Percentiles rank a stretch among this genome's conserved stretches.
phyloP scores from a whole-genome alignment of 2,888 invertebrate genomes.

The Lysandra coridon region DNA sequence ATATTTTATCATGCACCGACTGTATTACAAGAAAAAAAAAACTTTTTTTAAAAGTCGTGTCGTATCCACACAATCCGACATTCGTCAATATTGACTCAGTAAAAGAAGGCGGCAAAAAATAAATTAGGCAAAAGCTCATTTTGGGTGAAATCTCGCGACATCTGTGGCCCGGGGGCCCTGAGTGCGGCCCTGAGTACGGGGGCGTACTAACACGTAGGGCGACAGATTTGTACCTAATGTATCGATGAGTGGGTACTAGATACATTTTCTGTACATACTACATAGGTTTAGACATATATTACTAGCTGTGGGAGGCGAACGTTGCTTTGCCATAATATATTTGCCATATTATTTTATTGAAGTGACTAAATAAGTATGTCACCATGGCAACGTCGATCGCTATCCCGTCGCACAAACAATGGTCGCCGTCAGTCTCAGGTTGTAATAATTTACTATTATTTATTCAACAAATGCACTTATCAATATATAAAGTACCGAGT shows the following conservation, averaged over 20 bases:
- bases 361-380: no score
- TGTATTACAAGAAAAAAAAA: background rate
- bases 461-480: no score
- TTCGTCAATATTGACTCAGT: constrained; percentile 75
- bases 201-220: constrained; percentile 28
- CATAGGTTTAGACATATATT: background rate
- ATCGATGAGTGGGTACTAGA: background rate
- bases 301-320: no score
- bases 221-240: background rate
- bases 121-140: constrained; percentile 80
- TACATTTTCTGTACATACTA: background rate
- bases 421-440: no score
- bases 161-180: constrained; percentile 64
- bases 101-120: constrained; percentile 80
- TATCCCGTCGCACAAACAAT: no score
- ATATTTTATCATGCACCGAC: no score
- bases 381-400: no score
- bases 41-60: constrained; percentile 32
- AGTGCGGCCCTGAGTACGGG: constrained; percentile 43
- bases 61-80: constrained; percentile 52
- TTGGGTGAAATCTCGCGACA: constrained; percentile 72
- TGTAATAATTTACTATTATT: no score
- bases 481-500: no score
- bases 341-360: no score
- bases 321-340: no score